phyloP scores from a whole-genome alignment of 2,797 vertebrate species.

The Pangasius larnaudii region DNA sequence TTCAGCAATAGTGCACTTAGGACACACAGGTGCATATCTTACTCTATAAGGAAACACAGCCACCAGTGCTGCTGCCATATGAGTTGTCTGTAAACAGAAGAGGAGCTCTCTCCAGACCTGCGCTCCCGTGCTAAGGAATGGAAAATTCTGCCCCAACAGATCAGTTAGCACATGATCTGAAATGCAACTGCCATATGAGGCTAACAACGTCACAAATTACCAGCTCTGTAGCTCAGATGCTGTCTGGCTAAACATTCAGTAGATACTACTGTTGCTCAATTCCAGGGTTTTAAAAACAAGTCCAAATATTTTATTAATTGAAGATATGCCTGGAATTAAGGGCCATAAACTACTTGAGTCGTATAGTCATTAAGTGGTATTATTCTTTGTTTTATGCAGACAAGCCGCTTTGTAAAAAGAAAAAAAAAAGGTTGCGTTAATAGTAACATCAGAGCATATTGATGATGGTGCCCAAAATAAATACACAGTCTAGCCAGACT shows the following conservation, averaged over 20 bases:
- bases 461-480: not conserved
- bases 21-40: conserved; percentile 49
- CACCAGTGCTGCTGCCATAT: conserved; percentile 42
- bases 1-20: conserved; percentile 38
- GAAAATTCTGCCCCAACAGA: conserved; percentile 55
- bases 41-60: conserved; percentile 60
- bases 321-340: not conserved
- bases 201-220: conserved; percentile 41
- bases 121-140: conserved; percentile 46
- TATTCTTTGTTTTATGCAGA: not conserved
- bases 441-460: not conserved
- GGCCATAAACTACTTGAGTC: not conserved
- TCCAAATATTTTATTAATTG: not conserved
- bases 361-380: not conserved
- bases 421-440: not conserved
- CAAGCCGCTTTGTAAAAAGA: not conserved
- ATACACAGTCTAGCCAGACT: conserved; percentile 9
- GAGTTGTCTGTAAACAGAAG: conserved; percentile 56
- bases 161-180: conserved; percentile 51
- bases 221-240: conserved; percentile 19
- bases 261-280: not conserved
- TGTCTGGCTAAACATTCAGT: conserved; percentile 5
- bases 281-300: not conserved
- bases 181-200: conserved; percentile 50
- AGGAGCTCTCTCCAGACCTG: conserved; percentile 49